Base-by-base conservation (phyloP, 2,888 invertebrate genomes). In the Rhogogaster chlorosoma region DNA sequence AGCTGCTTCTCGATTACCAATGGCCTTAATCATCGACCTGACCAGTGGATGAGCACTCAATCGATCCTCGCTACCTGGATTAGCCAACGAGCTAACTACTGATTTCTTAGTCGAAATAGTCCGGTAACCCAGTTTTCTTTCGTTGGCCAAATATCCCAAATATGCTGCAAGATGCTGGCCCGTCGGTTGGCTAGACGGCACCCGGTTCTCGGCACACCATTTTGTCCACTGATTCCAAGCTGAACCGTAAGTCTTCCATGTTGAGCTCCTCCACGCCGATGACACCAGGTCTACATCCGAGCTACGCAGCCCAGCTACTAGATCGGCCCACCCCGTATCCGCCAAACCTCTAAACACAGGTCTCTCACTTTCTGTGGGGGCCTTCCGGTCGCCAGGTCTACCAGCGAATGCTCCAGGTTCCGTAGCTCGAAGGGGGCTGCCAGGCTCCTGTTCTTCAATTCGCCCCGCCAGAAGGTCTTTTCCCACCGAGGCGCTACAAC, bases 351-450 rank as follows among this genome's bases (percentile, higher is more conserved):
- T 87, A 91, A 87, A 71, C 83, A 57, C 18, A 90, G 78, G 6
- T 87, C 85, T 89, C 87, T 2, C 42, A 88, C 85, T 93, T 93
- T 9, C 93, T 92, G 73, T 94, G 93, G 77, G 94, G 94, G 86
- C 93, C 94, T 10, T 94, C 94, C 92, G 94, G 94, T 2, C 18
- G 85, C 10, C 29, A 85, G 15, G 15, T 71, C 15, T 2, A 57
- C 26, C 12, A 85, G 64, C 7, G 57, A 61, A 15, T 83, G 15
- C 26, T 83, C 49, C 22, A 85, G 83, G 89, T 91, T 80, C 94
- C 71, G 5, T 2, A 86, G 45, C n/a, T 84, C 32, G 45, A 77
- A 84, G 15, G 85, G 86, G 22, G 85, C 94, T 94, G 88, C 94
- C 94, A 93, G 94, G 94, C 87, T 86, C 78, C 88, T 57, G 12